Percentiles rank a stretch among this genome's conserved stretches.
These are phyloP conservation scores for Coboldia fuscipes DNA, from an alignment of 1,140 invertebrate genomes.

Conservation along the genomic window DNA sequence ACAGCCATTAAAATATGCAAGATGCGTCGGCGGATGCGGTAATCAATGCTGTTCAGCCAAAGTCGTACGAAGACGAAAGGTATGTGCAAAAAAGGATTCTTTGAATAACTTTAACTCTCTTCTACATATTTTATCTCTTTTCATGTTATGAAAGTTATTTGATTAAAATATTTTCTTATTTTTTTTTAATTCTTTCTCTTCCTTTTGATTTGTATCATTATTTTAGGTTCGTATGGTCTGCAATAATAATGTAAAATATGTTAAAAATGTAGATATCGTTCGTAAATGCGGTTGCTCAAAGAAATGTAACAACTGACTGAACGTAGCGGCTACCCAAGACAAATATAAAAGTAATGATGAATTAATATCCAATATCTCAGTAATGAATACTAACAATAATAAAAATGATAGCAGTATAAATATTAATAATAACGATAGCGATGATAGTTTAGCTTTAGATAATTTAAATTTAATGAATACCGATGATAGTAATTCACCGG, in stretches of 20 bases:
- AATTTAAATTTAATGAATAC: constrained; percentile 1
- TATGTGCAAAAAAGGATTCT: constrained; percentile 19
- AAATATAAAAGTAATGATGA: not conserved
- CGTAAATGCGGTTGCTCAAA: constrained; percentile 77
- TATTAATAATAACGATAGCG: constrained; percentile 1
- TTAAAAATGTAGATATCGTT: constrained; percentile 89
- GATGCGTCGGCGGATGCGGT: constrained; percentile 44
- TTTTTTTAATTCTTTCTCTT: not conserved
- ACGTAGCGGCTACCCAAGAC: constrained; percentile 22
- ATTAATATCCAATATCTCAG: not conserved
- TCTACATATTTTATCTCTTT: constrained; percentile 2
- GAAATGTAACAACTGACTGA: constrained; percentile 53
- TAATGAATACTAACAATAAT: not conserved
- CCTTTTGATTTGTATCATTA: constrained; percentile 5
- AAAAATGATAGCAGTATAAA: constrained; percentile 1
- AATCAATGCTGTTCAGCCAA: constrained; percentile 63
- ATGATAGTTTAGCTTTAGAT: not conserved
- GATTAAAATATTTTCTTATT: not conserved
- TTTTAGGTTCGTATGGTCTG: constrained; percentile 68
- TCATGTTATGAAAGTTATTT: not conserved
- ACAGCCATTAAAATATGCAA: constrained; percentile 72
- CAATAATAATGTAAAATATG: constrained; percentile 75
- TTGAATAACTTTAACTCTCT: constrained; percentile 4
- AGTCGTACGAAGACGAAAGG: constrained; percentile 79
- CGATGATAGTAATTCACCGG: not conserved